A percentile compares a stretch with the other conserved stretches of the same genome.
Evolutionary conservation across 2,113 vertebrate species (phyloP).

Genomic region (Tilapia sparmanii): DNA sequence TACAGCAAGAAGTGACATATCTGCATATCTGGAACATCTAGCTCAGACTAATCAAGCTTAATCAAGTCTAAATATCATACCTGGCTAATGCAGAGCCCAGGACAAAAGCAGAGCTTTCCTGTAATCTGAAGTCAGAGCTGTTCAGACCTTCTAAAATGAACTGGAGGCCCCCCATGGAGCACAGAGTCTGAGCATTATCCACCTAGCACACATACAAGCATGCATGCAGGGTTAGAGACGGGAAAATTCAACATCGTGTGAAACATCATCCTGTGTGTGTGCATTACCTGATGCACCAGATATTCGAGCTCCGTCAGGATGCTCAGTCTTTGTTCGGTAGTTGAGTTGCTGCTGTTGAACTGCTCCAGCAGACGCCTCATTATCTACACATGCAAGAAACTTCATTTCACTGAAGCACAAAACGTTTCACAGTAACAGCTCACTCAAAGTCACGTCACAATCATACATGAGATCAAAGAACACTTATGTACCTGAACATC

Average conservation of each 20-base stretch:
- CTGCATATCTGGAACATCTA: background rate
- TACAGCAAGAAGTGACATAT: background rate
- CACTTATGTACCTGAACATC: constrained; percentile 67
- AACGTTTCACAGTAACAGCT: background rate
- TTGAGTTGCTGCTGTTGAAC: constrained; percentile 78
- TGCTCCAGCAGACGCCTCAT: constrained; percentile 82
- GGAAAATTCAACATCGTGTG: background rate
- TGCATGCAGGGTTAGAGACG: rapidly evolving
- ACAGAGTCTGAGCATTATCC: constrained; percentile 88
- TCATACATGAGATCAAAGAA: rapidly evolving
- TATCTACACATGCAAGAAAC: constrained; percentile 57
- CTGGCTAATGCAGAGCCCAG: constrained; percentile 87
- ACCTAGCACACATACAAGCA: constrained; percentile 72
- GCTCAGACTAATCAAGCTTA: background rate
- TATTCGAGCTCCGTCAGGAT: constrained; percentile 90
- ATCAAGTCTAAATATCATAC: constrained; percentile 40
- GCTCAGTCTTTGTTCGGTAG: constrained; percentile 76
- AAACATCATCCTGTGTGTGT: background rate
- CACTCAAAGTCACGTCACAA: rapidly evolving
- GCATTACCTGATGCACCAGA: constrained; percentile 89
- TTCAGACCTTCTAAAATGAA: constrained; percentile 82
- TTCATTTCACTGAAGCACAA: background rate
- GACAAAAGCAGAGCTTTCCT: constrained; percentile 85
- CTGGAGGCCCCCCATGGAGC: constrained; percentile 82
- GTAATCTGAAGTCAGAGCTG: constrained; percentile 76